Evolutionary conservation across 1,140 invertebrate genomes (phyloP), one percentile per base, ranked within the genome.

Genomic region (Halictus rubicundus): DNA sequence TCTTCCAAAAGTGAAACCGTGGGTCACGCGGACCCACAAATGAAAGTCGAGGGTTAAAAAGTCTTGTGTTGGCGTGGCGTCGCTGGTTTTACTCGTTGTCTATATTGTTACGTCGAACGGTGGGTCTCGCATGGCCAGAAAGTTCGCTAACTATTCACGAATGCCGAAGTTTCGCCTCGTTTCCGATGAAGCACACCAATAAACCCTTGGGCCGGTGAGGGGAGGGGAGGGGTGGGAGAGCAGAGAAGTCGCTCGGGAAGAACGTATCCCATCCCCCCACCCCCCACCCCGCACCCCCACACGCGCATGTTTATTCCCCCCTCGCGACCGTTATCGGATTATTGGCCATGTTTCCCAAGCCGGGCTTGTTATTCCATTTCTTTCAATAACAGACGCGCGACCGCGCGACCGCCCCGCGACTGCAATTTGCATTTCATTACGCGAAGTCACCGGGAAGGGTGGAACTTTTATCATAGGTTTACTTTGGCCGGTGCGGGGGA

Each of bases 361-460:
- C 23, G 46, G 23, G 46, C 60, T 78, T 73, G 77, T 78, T 78
- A 57, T 73, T 78, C 77, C 77, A 65, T 73, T 78, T 73, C 68
- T 78, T 78, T 78, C 77, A 78, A 78, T 78, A 73, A 78, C 37
- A 59, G 69, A 54, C 61, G 39, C 37, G 27, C 60, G 71, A 12
- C 54, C 37, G 12, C 23, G 42, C 42, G 42, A 46, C 42, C 42
- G 42, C 42, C 42, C 42, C 49, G 27, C 66, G 59, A 63, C 66
- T 46, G 72, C 71, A 80, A 80, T 80, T 80, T 80, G 78, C 72
- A 80, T 80, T 76, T 80, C 78, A 80, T 80, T 68, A 75, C 37
- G 27, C 70, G 52, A 49, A 79, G 52, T 74, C 72, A 49, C 27
- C 42, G 60, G 70, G 61, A 73, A n/a, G 54, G 54, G n/a, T 57